These are phyloP conservation scores for Sarcophilus harrisii DNA, from an alignment of 2,797 vertebrate species.

Conservation along the genomic window DNA sequence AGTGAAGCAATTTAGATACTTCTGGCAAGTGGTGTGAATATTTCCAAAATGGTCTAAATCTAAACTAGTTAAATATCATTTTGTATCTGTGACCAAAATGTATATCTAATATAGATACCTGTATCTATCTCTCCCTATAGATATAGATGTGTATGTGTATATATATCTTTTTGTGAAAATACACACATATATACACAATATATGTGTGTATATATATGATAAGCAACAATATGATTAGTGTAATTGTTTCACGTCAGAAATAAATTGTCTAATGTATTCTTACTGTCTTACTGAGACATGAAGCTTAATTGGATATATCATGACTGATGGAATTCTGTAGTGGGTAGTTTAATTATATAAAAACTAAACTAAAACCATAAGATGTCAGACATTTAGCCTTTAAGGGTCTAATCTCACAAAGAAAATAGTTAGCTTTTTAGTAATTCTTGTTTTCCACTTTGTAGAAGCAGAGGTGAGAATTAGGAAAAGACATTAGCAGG, in stretches of 20 bases:
- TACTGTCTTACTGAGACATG: not conserved
- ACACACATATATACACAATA: too few relatives aligned
- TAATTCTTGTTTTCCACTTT: not conserved
- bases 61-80: not conserved
- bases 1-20: constrained; percentile 3
- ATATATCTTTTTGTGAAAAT: too few relatives aligned
- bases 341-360: constrained; percentile 26
- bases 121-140: too few relatives aligned
- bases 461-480: constrained; percentile 15
- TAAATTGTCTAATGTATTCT: not conserved
- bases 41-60: constrained; percentile 26
- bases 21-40: constrained; percentile 15
- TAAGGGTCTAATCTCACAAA: constrained; percentile 14
- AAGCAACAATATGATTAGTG: not conserved
- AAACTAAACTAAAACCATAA: constrained; percentile 35
- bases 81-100: constrained; percentile 1
- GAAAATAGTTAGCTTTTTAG: constrained; percentile 10
- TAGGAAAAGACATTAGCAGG: constrained; percentile 8
- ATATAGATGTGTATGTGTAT: too few relatives aligned
- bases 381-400: constrained; percentile 47
- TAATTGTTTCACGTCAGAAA: constrained; percentile 25
- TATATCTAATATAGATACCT: not conserved
- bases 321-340: constrained; percentile 18
- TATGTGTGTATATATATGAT: not conserved
- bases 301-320: not conserved